Evolutionary conservation across 2,797 vertebrate genomes (phyloP).

Genomic region (Diplodus sargus): DNA sequence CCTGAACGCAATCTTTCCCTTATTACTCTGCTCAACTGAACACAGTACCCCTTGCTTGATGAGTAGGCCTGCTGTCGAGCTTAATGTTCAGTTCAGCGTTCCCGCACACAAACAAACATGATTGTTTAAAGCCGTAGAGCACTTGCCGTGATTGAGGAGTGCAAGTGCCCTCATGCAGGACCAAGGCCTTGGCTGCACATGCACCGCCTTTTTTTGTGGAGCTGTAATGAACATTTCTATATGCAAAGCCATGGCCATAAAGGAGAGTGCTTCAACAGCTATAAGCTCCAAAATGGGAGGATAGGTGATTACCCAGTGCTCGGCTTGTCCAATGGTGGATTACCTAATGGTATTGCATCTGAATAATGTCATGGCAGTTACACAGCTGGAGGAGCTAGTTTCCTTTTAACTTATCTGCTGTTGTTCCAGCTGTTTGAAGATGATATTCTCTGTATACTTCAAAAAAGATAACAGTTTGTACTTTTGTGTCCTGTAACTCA

Average conservation of each 20-base stretch:
- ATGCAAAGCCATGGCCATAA: conserved; percentile 73
- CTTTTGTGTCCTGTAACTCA: conserved; percentile 3
- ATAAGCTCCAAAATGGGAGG: conserved; percentile 68
- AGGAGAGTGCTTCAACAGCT: conserved; percentile 69
- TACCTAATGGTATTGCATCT: conserved; percentile 68
- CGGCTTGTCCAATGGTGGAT: conserved; percentile 69
- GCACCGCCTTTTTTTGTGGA: conserved; percentile 18
- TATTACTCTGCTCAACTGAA: conserved; percentile 61
- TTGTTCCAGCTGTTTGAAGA: conserved; percentile 44
- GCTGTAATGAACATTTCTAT: conserved; percentile 74
- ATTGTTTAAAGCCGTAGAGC: conserved; percentile 63
- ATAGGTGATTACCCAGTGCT: conserved; percentile 68
- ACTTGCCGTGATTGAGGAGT: conserved; percentile 54
- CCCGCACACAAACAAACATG: conserved; percentile 73
- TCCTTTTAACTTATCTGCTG: conserved; percentile 28
- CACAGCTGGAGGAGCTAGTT: conserved; percentile 46
- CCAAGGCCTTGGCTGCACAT: conserved; percentile 26
- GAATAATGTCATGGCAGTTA: conserved; percentile 53
- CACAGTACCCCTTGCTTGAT: conserved; percentile 54
- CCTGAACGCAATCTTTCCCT: conserved; percentile 48
- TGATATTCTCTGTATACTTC: conserved; percentile 29
- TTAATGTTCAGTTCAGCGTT: conserved; percentile 68
- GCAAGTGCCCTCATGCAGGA: conserved; percentile 32
- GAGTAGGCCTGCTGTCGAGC: conserved; percentile 52
- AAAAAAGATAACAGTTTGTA: conserved; percentile 3